Percentiles rank a stretch among this genome's conserved stretches.
Evolutionary conservation across 2,113 vertebrate genomes (phyloP).

Genomic region (Vidua chalybeata): DNA sequence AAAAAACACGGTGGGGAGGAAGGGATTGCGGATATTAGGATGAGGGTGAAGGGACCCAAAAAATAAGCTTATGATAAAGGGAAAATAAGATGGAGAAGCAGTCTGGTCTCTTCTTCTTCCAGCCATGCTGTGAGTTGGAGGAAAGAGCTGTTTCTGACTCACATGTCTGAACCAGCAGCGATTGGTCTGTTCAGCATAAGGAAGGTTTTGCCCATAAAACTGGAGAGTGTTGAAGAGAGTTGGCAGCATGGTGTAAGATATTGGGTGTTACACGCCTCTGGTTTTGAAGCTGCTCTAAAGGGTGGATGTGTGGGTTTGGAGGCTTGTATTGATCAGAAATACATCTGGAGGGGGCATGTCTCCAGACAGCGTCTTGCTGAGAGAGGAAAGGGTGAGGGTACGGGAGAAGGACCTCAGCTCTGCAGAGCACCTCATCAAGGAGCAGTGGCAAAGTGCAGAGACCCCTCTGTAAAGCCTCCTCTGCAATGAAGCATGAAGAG

Average conservation of each 20-base stretch:
- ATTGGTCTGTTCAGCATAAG: not conserved
- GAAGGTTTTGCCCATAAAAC: not conserved
- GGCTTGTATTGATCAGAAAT: not conserved
- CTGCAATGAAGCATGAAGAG: not conserved
- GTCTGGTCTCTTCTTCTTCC: not conserved
- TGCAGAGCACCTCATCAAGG: accelerated
- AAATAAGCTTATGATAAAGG: not conserved
- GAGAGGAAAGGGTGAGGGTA: not conserved
- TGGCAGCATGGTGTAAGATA: accelerated
- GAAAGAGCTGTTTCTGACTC: not conserved
- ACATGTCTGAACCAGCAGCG: not conserved
- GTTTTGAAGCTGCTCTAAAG: not conserved
- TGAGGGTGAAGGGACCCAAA: not conserved
- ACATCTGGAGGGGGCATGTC: not conserved
- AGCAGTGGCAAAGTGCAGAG: not conserved
- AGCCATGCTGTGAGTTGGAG: not conserved
- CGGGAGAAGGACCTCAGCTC: accelerated
- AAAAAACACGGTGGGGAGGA: not conserved
- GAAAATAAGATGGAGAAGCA: not conserved
- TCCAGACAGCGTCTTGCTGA: not conserved
- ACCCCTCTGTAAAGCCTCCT: not conserved
- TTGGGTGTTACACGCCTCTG: not conserved
- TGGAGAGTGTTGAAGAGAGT: not conserved
- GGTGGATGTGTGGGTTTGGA: not conserved
- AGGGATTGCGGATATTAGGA: not conserved